Evolutionary conservation across 1,140 invertebrate species (phyloP).

Genomic region (Dolichoris vasculosae): DNA sequence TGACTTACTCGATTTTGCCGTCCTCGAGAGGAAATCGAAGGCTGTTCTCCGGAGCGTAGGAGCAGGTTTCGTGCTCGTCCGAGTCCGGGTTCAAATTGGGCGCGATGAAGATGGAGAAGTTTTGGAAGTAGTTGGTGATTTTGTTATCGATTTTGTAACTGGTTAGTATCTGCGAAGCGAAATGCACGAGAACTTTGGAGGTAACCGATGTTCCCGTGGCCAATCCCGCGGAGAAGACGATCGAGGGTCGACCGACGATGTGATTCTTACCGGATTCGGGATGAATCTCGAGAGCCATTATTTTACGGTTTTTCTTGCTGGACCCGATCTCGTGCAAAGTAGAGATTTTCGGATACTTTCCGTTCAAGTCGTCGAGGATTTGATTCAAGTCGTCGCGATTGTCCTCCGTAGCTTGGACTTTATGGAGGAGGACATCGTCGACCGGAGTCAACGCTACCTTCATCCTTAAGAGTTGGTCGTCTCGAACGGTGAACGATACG

Average conservation of each 20-base stretch:
- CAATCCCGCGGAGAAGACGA: conserved; percentile 68
- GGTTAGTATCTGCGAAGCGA: conserved; percentile 63
- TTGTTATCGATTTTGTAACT: conserved; percentile 59
- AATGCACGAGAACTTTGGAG: conserved; percentile 63
- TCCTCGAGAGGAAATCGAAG: conserved; percentile 59
- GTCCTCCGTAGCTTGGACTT: background rate
- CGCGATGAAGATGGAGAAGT: conserved; percentile 64
- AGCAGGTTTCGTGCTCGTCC: conserved; percentile 60
- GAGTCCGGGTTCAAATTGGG: conserved; percentile 64
- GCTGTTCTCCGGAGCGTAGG: conserved; percentile 48
- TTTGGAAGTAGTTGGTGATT: conserved; percentile 61
- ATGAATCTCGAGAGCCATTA: conserved; percentile 67
- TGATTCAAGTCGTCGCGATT: conserved; percentile 52
- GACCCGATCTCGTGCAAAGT: conserved; percentile 62
- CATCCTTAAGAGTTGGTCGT: conserved; percentile 63
- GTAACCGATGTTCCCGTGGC: conserved; percentile 62
- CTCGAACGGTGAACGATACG: conserved; percentile 66
- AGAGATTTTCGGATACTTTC: conserved; percentile 64
- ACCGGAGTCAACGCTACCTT: conserved; percentile 57
- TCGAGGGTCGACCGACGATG: conserved; percentile 58
- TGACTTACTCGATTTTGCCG: conserved; percentile 37
- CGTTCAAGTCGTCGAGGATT: conserved; percentile 62
- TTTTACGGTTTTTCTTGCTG: conserved; percentile 54
- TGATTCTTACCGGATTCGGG: conserved; percentile 52
- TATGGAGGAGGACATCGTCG: background rate